Base-by-base conservation (phyloP, 2,888 invertebrate genomes). In the Sesia apiformis region DNA sequence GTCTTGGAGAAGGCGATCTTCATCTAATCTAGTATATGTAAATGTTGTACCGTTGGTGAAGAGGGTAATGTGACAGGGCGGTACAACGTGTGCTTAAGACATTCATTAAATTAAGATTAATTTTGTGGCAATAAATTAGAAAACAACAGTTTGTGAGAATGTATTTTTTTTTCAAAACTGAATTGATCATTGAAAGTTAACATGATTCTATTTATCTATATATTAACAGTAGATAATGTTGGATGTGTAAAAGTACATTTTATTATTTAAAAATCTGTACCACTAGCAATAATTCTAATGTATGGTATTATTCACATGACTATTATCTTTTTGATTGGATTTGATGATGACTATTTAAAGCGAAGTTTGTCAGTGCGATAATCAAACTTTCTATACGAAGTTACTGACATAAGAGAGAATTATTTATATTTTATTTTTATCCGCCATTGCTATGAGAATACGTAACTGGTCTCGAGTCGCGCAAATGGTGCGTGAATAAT, bases 401-500 rank as follows among this genome's bases (percentile, higher is more conserved):
- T 23, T 23, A 1, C 23, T 23, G n/a, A n/a, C n/a, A 23, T 23
- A 23, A 1, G 23, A 23, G 42, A 42, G 1, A 42, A 42, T 7
- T 42, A 42, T 42, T 42, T 42, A 5, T 42, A 7, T 42, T 42
- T 42, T 46, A 49, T 42, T 43, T 54, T 41, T 51, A 53, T 51
- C 42, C 38, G n/a, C 46, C 51, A 53, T 53, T 53, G 55, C 53
- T 51, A 54, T 54, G 54, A 53, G 57, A 55, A 57, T 52, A 56
- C 56, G 51, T 54, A 56, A 55, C 53, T 53, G 70, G 70, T 65
- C 67, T 64, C 69, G 69, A 66, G 63, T 63, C 58, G 65, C 61
- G 71, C 72, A 76, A 79, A 81, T 81, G 79, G 72, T 58, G 66
- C 70, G 73, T 80, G 77, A 79, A 81, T 80, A 74, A 78, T 78